Evolutionary conservation across 2,113 vertebrate genomes (phyloP).

Genomic region (Pelecanoides urinatrix): DNA sequence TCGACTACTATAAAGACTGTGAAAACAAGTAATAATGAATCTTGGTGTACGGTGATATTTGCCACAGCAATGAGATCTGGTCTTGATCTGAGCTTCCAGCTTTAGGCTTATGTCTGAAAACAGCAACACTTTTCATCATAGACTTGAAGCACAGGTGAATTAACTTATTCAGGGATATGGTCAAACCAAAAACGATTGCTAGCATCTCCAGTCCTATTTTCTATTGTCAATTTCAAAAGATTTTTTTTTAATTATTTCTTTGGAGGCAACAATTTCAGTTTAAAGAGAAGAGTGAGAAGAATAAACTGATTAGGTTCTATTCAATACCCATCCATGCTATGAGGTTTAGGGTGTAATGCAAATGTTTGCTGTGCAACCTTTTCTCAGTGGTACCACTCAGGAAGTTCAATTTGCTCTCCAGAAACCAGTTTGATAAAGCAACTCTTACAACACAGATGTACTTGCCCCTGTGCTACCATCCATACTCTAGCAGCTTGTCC

Average conservation of each 20-base stretch:
- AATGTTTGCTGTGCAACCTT: neutral
- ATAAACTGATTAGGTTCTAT: neutral
- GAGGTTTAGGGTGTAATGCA: neutral
- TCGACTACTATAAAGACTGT: neutral
- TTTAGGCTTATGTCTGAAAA: constrained; percentile 18
- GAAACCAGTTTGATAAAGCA: neutral
- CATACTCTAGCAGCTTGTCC: neutral
- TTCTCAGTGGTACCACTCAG: neutral
- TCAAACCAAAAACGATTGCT: neutral
- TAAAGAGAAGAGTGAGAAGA: neutral
- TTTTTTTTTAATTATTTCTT: neutral
- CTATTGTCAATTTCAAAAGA: neutral
- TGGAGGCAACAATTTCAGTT: neutral
- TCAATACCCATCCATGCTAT: neutral
- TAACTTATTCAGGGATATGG: neutral
- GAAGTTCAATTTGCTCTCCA: neutral
- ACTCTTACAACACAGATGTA: neutral
- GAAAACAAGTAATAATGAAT: neutral
- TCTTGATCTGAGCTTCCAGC: neutral
- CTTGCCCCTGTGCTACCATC: neutral
- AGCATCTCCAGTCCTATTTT: neutral
- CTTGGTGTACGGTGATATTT: neutral
- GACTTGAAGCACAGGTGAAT: neutral
- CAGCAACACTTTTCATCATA: neutral
- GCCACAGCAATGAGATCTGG: neutral